Conservation (phyloP, 2,797 vertebrate species). For the Trachops cirrhosus region DNA sequence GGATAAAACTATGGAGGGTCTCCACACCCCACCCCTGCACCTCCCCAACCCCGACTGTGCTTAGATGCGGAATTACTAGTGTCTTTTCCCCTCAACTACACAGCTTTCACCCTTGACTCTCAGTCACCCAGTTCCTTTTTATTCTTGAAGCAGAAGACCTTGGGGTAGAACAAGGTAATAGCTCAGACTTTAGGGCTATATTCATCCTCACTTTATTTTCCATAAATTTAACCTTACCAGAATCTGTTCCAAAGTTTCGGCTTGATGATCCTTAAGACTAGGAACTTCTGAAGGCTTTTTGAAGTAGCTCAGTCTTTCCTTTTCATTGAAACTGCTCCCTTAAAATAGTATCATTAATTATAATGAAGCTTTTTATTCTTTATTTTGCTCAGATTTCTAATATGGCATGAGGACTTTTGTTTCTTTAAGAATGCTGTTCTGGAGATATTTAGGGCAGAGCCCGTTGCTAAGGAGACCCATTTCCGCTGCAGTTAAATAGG, state of each 20-base stretch:
- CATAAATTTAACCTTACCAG: background rate
- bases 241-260: background rate
- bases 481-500: background rate
- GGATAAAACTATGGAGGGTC: background rate
- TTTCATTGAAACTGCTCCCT: background rate
- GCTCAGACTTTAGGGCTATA: background rate
- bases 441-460: background rate
- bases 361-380: background rate
- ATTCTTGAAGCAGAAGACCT: background rate
- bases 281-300: background rate
- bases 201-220: background rate
- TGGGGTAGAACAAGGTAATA: background rate
- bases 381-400: constrained; percentile 33
- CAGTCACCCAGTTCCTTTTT: background rate
- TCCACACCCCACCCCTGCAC: background rate
- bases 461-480: constrained; percentile 34
- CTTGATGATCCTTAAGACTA: background rate
- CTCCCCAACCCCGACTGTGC: background rate
- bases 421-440: constrained; percentile 10
- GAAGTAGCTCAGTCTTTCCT: background rate
- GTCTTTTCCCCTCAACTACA: background rate
- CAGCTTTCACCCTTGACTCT: background rate
- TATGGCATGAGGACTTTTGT: constrained; percentile 1
- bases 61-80: background rate
- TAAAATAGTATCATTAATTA: background rate